These are phyloP conservation scores for Crotalus viridis DNA, from an alignment of 2,113 vertebrate genomes.

Conservation along the genomic window DNA sequence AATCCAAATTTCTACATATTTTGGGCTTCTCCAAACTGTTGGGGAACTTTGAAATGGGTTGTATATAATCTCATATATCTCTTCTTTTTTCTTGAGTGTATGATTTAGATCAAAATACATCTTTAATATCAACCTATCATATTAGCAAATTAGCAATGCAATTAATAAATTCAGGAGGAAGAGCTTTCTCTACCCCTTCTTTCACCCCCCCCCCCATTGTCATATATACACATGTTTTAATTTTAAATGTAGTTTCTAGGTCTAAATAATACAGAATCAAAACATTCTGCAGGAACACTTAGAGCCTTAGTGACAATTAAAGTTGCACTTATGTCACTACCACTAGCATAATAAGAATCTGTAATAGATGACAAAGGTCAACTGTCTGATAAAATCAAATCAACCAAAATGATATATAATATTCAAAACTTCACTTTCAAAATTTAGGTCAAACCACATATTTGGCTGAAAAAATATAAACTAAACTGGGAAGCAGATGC, in stretches of 20 bases:
- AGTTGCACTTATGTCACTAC: neutral
- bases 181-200: neutral
- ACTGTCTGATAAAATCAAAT: neutral
- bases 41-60: neutral
- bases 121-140: neutral
- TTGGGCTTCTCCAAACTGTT: neutral
- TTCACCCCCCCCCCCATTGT: accelerated
- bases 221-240: neutral
- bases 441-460: neutral
- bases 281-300: neutral
- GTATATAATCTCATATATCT: neutral
- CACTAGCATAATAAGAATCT: neutral
- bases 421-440: neutral
- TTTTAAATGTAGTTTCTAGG: neutral
- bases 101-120: neutral
- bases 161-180: neutral
- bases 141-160: neutral
- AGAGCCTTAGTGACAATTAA: neutral
- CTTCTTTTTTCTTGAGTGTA: neutral
- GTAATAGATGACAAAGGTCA: neutral
- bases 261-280: neutral
- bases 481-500: neutral
- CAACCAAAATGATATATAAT: neutral
- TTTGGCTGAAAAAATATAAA: neutral
- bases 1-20: neutral